Evolutionary conservation across 2,888 invertebrate species (phyloP), one percentile per base, ranked within the genome.

Genomic region (Sphecodes monilicornis): DNA sequence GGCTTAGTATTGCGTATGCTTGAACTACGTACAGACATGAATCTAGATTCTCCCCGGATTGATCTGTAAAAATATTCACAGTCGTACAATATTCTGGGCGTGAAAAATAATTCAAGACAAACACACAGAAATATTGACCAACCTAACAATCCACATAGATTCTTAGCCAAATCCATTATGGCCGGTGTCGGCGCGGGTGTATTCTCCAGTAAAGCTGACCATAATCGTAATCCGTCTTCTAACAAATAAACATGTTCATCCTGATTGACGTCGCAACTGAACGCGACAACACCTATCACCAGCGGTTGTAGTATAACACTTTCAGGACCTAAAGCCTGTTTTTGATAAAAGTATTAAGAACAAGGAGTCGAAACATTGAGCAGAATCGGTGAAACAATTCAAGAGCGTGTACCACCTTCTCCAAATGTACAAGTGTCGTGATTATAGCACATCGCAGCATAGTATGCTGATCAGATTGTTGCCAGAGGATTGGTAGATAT

Each of bases 401-500:
- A 50, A 74, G 6, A 39, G 4, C 29, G 43, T 3, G 26, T 46
- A 71, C 88, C 91, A 96, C 97, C 96, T 98, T 98, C 76, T 98
- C 98, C 77, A 98, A 96, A 92, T 98, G 97, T 86, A 98, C 97
- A 69, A 98, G 96, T 0, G 98, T 97, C 5, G 98, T 97, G 16
- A 99, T 97, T 87, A 99, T 98, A 70, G 98, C 98, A 93, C 98
- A 98, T 22, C 98, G 96, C 88, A 99, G 95, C 98, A 99, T 98
- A 94, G 98, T 97, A 93, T 98, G 98, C 82, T 97, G 97, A 82
- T 97, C 97, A 16, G 98, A 98, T 95, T 98, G 98, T 85, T 97
- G 96, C 99, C 99, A 99, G 88, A 99, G 95, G 88, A 97, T 95
- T 16, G 99, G 98, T 90, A 99, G 96, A 95, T 98, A 99, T 82